Percentiles rank a stretch among this genome's conserved stretches.
phyloP scores from a whole-genome alignment of 2,888 invertebrate species.

The Coleophora flavipennella region DNA sequence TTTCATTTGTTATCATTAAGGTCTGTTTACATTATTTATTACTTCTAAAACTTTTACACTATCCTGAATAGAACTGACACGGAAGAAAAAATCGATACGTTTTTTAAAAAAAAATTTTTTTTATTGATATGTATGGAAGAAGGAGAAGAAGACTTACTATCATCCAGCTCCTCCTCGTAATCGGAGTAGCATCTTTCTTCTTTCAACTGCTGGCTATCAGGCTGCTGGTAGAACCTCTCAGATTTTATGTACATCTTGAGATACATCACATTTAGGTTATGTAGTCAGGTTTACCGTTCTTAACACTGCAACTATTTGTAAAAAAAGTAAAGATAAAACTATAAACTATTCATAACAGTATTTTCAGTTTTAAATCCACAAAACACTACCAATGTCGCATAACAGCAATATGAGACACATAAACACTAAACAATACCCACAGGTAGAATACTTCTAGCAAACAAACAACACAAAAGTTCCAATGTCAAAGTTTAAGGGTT shows the following conservation, averaged over 20 bases:
- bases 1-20: too few relatives aligned
- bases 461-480: not conserved
- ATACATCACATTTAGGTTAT: conserved; percentile 42
- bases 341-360: not conserved
- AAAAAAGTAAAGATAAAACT: not conserved
- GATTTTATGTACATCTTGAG: conserved; percentile 64
- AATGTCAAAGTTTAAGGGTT: not conserved
- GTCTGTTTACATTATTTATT: too few relatives aligned
- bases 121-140: not conserved
- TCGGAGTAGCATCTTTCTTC: conserved; percentile 55
- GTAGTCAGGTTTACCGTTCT: not conserved
- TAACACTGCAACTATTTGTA: not conserved
- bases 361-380: too few relatives aligned
- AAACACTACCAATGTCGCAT: too few relatives aligned
- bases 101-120: too few relatives aligned
- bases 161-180: conserved; percentile 55
- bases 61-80: too few relatives aligned
- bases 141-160: conserved; percentile 42
- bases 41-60: too few relatives aligned
- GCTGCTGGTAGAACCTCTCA: conserved; percentile 58
- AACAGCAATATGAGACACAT: too few relatives aligned
- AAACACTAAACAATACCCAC: not conserved
- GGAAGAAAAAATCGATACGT: too few relatives aligned
- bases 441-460: not conserved
- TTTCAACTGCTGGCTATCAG: conserved; percentile 46